Conservation (phyloP, 2,797 vertebrate species). For the Paguma larvata region DNA sequence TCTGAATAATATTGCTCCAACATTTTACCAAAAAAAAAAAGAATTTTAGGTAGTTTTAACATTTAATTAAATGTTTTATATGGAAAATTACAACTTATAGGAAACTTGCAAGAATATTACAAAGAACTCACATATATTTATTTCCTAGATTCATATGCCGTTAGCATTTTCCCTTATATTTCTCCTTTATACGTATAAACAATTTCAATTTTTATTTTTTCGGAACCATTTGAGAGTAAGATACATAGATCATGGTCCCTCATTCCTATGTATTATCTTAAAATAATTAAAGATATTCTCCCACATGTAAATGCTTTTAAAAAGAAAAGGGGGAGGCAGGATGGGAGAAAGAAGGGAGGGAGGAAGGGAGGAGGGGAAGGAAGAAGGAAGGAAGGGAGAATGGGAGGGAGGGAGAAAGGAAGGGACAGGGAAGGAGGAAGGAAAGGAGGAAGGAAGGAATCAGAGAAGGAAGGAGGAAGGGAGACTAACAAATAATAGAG, state of each 20-base stretch:
- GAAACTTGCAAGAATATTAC: background rate
- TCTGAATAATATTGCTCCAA: background rate
- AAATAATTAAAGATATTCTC: background rate
- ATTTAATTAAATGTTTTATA: background rate
- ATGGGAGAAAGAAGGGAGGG: too few species aligned
- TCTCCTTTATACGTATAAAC: background rate
- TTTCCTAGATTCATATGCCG: background rate
- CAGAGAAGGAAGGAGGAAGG: background rate
- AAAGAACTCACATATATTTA: background rate
- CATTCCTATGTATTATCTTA: background rate
- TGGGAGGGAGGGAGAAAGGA: too few species aligned
- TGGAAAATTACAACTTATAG: background rate
- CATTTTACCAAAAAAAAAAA: background rate
- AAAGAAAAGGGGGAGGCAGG: background rate
- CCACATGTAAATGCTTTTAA: background rate
- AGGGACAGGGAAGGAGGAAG: too few species aligned
- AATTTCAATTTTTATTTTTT: background rate
- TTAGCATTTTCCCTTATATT: background rate
- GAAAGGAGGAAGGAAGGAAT: background rate
- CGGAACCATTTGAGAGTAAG: background rate
- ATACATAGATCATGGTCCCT: background rate
- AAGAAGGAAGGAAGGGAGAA: too few species aligned
- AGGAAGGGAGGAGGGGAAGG: too few species aligned
- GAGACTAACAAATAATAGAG: background rate
- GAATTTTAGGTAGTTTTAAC: background rate